Base-by-base conservation (phyloP, 2,888 invertebrate genomes). In the Fragum whitleyi region DNA sequence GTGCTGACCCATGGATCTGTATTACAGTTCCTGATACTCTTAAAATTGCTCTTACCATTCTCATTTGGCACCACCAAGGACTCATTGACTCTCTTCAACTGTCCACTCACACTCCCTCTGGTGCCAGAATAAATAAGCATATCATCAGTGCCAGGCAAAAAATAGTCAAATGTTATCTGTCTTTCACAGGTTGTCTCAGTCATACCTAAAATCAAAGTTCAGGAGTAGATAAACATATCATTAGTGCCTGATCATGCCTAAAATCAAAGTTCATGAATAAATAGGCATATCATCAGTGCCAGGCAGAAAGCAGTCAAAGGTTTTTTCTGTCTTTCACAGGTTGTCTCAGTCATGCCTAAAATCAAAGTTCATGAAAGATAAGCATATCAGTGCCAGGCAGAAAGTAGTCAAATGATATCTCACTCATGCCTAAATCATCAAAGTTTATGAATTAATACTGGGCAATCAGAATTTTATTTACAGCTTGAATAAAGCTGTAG, bases 321-420 rank as follows among this genome's bases (percentile, higher is more conserved):
- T 73, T 0, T n/a, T n/a, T 92, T 86, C 47, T 83, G 77, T 28
- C 89, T 74, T 28, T 90, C 87, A 84, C 92, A 92, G 21, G 90
- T 86, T 11, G 88, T 91, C 7, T 88, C 81, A 9, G 87, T 86
- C 92, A 91, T 91, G n/a, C 91, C 90, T 89, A 53, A 14, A 26
- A 23, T 26, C 57, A 23, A 57, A 57, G 7, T 6, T 57, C 14
- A 14, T 6, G 2, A 3, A n/a, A 6, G 2, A n/a, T n/a, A n/a
- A n/a, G n/a, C n/a, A n/a, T n/a, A n/a, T n/a, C n/a, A n/a, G n/a
- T n/a, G n/a, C n/a, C n/a, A n/a, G n/a, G n/a, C n/a, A n/a, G n/a
- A n/a, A n/a, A n/a, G n/a, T n/a, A n/a, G n/a, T n/a, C n/a, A n/a
- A n/a, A n/a, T n/a, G n/a, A n/a, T n/a, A n/a, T n/a, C n/a, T n/a